Percentiles rank a stretch among this genome's conserved stretches.
These are phyloP conservation scores for Sarcophaga bullata DNA, from an alignment of 1,140 invertebrate genomes.

Conservation along the genomic window DNA sequence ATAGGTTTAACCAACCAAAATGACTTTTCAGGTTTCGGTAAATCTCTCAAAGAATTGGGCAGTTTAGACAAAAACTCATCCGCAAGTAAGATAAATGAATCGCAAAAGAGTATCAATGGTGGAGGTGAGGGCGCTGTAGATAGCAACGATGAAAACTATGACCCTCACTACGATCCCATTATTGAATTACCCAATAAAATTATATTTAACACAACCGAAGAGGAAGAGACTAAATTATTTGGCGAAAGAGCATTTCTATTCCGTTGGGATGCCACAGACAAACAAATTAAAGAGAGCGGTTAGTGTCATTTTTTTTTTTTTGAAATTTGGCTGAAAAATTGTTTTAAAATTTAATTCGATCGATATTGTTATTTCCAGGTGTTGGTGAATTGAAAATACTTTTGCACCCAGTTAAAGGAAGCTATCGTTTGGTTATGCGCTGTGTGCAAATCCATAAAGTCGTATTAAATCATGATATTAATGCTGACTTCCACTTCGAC, in stretches of 20 bases:
- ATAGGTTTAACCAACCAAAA: conserved; percentile 61
- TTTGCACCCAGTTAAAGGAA: conserved; percentile 73
- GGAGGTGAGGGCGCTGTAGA: conserved; percentile 49
- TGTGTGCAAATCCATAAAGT: conserved; percentile 87
- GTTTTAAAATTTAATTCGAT: background rate
- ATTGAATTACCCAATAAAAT: conserved; percentile 85
- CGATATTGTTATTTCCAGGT: conserved; percentile 49
- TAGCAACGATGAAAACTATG: conserved; percentile 71
- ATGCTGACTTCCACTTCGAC: conserved; percentile 70
- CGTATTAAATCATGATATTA: conserved; percentile 79
- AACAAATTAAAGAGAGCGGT: conserved; percentile 94
- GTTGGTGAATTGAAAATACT: conserved; percentile 84
- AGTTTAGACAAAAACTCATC: conserved; percentile 18
- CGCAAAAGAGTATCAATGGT: conserved; percentile 40
- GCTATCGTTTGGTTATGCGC: conserved; percentile 81
- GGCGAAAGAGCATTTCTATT: conserved; percentile 81
- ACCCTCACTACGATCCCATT: conserved; percentile 88
- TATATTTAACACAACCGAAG: conserved; percentile 83
- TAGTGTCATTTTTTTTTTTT: background rate
- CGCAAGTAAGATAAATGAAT: conserved; percentile 44
- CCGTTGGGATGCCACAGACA: conserved; percentile 73
- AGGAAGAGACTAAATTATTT: conserved; percentile 82
- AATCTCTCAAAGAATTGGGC: conserved; percentile 60
- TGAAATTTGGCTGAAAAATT: conserved; percentile 36
- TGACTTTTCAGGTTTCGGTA: conserved; percentile 58